phyloP scores from a whole-genome alignment of 2,888 invertebrate genomes.

The Chaetogeoica ovagalla region DNA sequence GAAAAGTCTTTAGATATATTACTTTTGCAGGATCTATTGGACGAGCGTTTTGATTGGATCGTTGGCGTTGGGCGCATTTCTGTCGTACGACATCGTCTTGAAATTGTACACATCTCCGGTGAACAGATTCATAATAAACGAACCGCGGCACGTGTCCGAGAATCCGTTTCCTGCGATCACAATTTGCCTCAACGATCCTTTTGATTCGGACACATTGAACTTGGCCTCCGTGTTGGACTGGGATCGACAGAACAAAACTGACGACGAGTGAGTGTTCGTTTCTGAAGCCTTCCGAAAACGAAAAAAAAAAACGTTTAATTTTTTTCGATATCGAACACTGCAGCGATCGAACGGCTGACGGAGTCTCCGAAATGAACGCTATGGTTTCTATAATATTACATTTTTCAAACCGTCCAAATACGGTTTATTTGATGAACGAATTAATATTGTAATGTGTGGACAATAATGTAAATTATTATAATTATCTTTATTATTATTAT shows the following conservation, averaged over 20 bases:
- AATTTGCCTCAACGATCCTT: conserved; percentile 36
- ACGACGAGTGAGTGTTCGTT: conserved; percentile 21
- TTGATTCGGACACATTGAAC: conserved; percentile 32
- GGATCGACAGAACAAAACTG: conserved; percentile 25
- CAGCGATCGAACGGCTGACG: too few species aligned
- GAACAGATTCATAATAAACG: conserved; percentile 21
- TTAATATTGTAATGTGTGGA: too few species aligned
- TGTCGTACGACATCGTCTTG: conserved; percentile 24
- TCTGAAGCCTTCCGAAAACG: too few species aligned
- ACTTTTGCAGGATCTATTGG: conserved; percentile 23
- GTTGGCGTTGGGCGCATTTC: background rate
- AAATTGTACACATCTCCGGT: conserved; percentile 30
- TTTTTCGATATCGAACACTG: background rate
- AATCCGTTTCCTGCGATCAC: conserved; percentile 41
- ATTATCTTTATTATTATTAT: too few species aligned
- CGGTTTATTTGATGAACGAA: too few species aligned
- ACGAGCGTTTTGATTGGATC: conserved; percentile 6
- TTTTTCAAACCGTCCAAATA: too few species aligned
- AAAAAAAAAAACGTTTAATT: background rate
- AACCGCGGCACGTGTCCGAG: conserved; percentile 29
- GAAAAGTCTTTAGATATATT: too few species aligned
- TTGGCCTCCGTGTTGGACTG: conserved; percentile 28
- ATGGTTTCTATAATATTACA: too few species aligned
- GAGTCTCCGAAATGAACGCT: too few species aligned
- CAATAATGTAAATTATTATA: too few species aligned